phyloP scores from a whole-genome alignment of 2,888 invertebrate species.

The Perizoma flavofasciatum region DNA sequence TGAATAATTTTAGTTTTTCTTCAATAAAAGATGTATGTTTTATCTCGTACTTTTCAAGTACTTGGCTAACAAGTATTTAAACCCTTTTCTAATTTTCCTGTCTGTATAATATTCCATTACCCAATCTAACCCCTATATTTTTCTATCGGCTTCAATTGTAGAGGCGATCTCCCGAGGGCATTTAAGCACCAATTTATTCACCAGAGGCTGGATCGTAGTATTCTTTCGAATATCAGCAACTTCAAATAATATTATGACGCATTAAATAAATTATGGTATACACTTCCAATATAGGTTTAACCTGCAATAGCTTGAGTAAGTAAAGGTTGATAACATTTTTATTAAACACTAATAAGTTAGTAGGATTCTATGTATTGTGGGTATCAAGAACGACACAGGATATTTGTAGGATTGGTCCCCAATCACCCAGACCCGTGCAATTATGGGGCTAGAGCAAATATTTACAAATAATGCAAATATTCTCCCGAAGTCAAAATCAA shows the following conservation, averaged over 20 bases:
- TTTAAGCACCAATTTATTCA: slow-evolving; percentile 48
- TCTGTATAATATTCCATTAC: slow-evolving; percentile 35
- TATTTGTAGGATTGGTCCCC: too few species aligned
- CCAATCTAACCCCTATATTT: slow-evolving; percentile 36
- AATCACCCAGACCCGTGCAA: too few species aligned
- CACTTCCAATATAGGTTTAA: slow-evolving; percentile 12
- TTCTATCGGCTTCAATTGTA: slow-evolving; percentile 42
- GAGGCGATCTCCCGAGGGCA: slow-evolving; percentile 41
- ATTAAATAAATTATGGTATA: slow-evolving; percentile 21
- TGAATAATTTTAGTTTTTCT: too few species aligned
- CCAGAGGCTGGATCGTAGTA: slow-evolving; percentile 27
- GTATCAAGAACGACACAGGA: too few species aligned
- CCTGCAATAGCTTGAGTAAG: too few species aligned
- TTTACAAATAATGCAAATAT: too few species aligned
- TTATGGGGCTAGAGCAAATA: too few species aligned
- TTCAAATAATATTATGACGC: slow-evolving; percentile 28
- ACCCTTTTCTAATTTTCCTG: slow-evolving; percentile 26
- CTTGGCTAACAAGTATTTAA: slow-evolving; percentile 12
- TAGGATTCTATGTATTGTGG: too few species aligned
- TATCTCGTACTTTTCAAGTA: background rate
- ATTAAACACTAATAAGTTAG: too few species aligned
- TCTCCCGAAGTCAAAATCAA: too few species aligned
- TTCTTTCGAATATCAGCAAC: slow-evolving; percentile 32
- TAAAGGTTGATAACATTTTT: too few species aligned
- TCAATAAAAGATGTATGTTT: too few species aligned